Base-by-base conservation (phyloP, 2,888 invertebrate genomes). In the Apamea crenata region DNA sequence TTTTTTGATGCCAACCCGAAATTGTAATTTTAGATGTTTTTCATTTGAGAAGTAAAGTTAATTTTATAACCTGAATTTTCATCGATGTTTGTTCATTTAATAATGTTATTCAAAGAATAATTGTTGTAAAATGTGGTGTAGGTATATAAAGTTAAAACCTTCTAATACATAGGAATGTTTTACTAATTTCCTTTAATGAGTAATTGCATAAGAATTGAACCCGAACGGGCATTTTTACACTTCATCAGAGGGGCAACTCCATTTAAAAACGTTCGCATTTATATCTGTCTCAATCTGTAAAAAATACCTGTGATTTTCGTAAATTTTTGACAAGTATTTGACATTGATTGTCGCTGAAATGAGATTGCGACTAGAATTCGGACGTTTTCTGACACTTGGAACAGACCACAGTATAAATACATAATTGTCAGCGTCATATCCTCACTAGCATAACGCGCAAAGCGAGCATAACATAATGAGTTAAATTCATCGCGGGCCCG, bases 401-500 rank as follows among this genome's bases (percentile, higher is more conserved):
- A 12, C 66, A 16, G 61, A 50, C 5, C 25, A 53, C 36, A 44
- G 18, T 53, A 75, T 56, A 66, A 70, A 78, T 5, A 50, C 18
- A 50, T 82, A 79, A 77, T 85, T 73, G 53, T 81, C 77, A 61
- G 44, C 53, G 76, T 56, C 89, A 82, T 85, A 66, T 85, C 88
- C 85, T 8, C 40, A 66, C 47, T 78, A 89, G 47, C 47, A 80
- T 73, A 82, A 70, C 77, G 80, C 68, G n/a, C 63, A 85, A 78
- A 89, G 72, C 74, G 81, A 82, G 53, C 61, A 79, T 74, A 82
- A 77, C 80, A 56, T 78, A 76, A 84, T 70, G 87, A 84, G 82
- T 85, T 77, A 77, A 85, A 87, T 87, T 82, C 89, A 84, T 84
- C 77, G 83, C 88, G 70, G 75, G 72, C 50, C 75, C 78, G 84